A percentile compares a stretch with the other conserved stretches of the same genome.
Conservation (phyloP, 2,888 invertebrate genomes). For the Caenorhabditis imperialis region DNA sequence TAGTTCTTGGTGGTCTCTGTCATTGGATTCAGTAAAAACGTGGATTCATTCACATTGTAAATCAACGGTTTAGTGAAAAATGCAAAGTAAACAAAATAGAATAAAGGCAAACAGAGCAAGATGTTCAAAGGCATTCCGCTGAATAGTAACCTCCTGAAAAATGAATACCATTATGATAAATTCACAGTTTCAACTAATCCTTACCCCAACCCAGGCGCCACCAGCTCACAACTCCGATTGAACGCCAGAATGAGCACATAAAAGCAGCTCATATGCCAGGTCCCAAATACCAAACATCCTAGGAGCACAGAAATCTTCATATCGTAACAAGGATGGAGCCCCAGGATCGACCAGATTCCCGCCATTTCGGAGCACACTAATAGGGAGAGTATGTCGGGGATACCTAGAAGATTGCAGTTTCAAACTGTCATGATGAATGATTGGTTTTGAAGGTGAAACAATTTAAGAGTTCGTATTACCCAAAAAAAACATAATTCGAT, state of each 20-base stretch:
- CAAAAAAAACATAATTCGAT: constrained; percentile 44
- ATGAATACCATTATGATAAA: too few relatives aligned
- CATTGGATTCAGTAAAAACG: constrained; percentile 16
- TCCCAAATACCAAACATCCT: constrained; percentile 49
- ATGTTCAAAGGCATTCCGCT: background rate
- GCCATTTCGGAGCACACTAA: constrained; percentile 47
- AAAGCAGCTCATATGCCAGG: constrained; percentile 53
- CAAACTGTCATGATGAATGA: background rate
- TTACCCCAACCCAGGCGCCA: constrained; percentile 1
- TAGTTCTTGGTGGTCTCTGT: constrained; percentile 6
- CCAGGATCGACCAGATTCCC: constrained; percentile 46
- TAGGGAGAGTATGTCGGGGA: constrained; percentile 39
- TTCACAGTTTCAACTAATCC: too few relatives aligned
- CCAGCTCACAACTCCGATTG: constrained; percentile 42
- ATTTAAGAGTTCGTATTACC: too few relatives aligned
- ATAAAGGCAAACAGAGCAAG: constrained; percentile 8
- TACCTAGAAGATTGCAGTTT: constrained; percentile 9
- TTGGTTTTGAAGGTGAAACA: too few relatives aligned
- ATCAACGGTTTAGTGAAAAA: constrained; percentile 26
- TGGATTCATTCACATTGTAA: constrained; percentile 10
- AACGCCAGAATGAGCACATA: constrained; percentile 51
- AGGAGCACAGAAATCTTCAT: constrained; percentile 18
- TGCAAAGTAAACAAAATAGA: constrained; percentile 20
- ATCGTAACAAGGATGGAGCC: constrained; percentile 37
- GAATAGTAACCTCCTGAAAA: constrained; percentile 15